Evolutionary conservation across 2,797 vertebrate species (phyloP).

Genomic region (Mycteria americana): DNA sequence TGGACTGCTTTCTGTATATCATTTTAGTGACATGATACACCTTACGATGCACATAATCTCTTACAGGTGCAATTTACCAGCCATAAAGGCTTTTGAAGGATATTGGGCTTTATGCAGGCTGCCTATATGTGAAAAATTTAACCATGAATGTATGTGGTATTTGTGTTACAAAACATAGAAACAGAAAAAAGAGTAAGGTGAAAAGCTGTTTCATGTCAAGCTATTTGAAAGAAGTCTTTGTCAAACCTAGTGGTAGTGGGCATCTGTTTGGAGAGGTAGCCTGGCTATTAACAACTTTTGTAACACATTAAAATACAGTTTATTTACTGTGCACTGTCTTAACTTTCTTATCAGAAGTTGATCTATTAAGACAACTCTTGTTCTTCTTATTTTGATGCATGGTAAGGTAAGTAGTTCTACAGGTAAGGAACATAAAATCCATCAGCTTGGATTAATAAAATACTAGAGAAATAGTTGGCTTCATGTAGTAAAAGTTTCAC

Average conservation of each 20-base stretch:
- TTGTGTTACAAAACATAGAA: not conserved
- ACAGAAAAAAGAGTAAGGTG: not conserved
- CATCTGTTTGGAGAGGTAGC: not conserved
- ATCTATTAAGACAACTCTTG: not conserved
- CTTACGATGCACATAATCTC: not conserved
- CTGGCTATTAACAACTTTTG: not conserved
- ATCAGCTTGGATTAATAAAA: not conserved
- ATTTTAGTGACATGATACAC: not conserved
- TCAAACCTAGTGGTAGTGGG: not conserved
- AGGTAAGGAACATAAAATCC: conserved; percentile 29
- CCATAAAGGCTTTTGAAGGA: not conserved
- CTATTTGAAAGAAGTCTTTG: not conserved
- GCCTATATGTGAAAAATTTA: not conserved
- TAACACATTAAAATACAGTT: conserved; percentile 36
- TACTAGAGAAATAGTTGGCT: not conserved
- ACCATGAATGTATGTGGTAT: not conserved
- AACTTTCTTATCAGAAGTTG: conserved; percentile 7
- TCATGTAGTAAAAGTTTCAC: not conserved
- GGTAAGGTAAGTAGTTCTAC: conserved; percentile 51
- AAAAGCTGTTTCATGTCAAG: not conserved
- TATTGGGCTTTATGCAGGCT: not conserved
- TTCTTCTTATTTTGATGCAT: not conserved
- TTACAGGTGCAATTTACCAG: not conserved
- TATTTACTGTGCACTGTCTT: conserved; percentile 38
- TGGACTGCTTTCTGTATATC: not conserved